Evolutionary conservation across 2,113 vertebrate genomes (phyloP).

Genomic region (Mormyrus lacerda): DNA sequence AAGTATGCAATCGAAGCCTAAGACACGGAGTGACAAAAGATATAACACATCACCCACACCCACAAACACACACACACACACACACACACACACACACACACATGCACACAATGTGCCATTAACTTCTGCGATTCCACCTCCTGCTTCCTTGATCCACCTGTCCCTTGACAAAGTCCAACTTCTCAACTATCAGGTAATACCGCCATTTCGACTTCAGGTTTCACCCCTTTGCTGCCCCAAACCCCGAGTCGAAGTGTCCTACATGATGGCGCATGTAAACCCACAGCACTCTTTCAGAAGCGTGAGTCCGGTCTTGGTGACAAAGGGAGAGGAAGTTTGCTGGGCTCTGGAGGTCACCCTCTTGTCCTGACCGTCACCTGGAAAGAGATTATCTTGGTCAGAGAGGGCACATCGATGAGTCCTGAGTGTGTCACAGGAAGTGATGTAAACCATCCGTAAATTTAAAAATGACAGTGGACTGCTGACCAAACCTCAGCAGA

Average conservation of each 20-base stretch:
- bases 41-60: background rate
- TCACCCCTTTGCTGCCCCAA: background rate
- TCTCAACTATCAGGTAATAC: background rate
- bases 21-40: background rate
- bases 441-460: background rate
- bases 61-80: background rate
- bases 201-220: background rate
- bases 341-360: slow-evolving; percentile 58
- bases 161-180: background rate
- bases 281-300: slow-evolving; percentile 82
- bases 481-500: background rate
- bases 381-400: background rate
- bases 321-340: slow-evolving; percentile 59
- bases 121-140: background rate
- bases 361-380: slow-evolving; percentile 54
- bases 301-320: slow-evolving; percentile 72
- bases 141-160: background rate
- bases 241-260: slow-evolving; percentile 31
- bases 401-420: background rate
- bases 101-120: background rate
- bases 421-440: fast-evolving
- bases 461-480: background rate
- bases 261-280: slow-evolving; percentile 82
- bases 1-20: background rate
- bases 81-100: background rate